phyloP scores from a whole-genome alignment of 92 coral and sea anemone genomes.

The Siderastrea siderea region DNA sequence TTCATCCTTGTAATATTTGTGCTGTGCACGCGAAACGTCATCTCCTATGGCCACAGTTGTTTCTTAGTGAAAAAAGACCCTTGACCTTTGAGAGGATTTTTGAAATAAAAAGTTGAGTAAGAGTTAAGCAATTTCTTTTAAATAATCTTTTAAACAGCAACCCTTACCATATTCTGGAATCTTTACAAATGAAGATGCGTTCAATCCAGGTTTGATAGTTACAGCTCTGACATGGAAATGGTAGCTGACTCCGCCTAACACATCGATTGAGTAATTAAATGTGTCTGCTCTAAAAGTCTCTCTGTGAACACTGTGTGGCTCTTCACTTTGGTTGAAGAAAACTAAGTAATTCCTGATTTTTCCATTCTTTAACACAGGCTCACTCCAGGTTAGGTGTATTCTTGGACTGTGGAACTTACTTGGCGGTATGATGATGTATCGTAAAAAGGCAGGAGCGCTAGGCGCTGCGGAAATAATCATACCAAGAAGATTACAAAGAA shows the following conservation, averaged over 20 bases:
- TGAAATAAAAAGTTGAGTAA: too few species aligned
- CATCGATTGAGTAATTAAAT: neutral
- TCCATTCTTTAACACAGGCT: slow-evolving; percentile 32
- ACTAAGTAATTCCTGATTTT: slow-evolving; percentile 32
- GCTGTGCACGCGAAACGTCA: too few species aligned
- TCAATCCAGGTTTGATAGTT: slow-evolving; percentile 9
- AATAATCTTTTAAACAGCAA: too few species aligned
- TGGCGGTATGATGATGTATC: neutral
- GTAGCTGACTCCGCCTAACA: slow-evolving; percentile 34
- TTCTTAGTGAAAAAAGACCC: too few species aligned
- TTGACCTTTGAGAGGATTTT: too few species aligned
- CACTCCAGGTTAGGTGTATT: slow-evolving; percentile 28
- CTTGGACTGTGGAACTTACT: neutral
- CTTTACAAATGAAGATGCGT: neutral
- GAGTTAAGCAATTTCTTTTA: too few species aligned
- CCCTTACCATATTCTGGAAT: neutral
- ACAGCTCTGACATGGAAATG: too few species aligned
- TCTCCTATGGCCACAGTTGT: too few species aligned
- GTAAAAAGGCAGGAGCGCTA: slow-evolving; percentile 4
- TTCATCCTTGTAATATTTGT: too few species aligned
- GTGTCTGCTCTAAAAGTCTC: neutral
- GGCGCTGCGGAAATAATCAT: slow-evolving; percentile 24
- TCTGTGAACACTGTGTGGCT: neutral
- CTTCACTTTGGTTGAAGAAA: slow-evolving; percentile 1
- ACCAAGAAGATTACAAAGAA: neutral